A percentile compares a stretch with the other conserved stretches of the same genome.
Evolutionary conservation across 2,797 vertebrate species (phyloP).

Genomic region (Coregonus ussuriensis): DNA sequence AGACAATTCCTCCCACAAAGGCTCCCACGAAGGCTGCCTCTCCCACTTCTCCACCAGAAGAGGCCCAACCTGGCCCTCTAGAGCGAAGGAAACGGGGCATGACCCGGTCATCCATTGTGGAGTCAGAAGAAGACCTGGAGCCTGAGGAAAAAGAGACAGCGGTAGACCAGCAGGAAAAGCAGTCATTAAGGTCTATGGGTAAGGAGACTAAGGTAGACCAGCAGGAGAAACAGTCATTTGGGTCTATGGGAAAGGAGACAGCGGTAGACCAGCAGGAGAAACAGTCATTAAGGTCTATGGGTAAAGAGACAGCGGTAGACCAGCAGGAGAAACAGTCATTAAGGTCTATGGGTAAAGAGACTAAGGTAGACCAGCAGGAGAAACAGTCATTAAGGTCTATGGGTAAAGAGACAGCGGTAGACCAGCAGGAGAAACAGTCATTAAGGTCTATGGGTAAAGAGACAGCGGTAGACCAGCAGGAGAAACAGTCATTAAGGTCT

Average conservation of each 20-base stretch:
- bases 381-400: neutral
- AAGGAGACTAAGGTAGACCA: no score
- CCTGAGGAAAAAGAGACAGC: conserved; percentile 11
- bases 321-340: conserved; percentile 33
- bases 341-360: neutral
- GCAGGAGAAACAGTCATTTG: no score
- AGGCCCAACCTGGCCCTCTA: conserved; percentile 72
- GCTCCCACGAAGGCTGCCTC: conserved; percentile 4
- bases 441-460: neutral
- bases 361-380: neutral
- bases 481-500: conserved; percentile 7
- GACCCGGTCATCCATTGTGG: conserved; percentile 82
- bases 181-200: no score
- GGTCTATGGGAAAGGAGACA: no score
- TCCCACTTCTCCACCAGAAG: conserved; percentile 27
- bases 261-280: no score
- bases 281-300: no score
- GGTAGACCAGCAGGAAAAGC: no score
- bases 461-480: neutral
- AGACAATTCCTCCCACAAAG: conserved; percentile 19
- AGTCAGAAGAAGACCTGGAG: conserved; percentile 61
- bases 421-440: conserved; percentile 33
- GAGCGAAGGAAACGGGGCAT: conserved; percentile 81
- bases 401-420: neutral
- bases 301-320: no score